Base-by-base conservation (phyloP, 2,797 vertebrate species). In the Acipenser oxyrinchus region DNA sequence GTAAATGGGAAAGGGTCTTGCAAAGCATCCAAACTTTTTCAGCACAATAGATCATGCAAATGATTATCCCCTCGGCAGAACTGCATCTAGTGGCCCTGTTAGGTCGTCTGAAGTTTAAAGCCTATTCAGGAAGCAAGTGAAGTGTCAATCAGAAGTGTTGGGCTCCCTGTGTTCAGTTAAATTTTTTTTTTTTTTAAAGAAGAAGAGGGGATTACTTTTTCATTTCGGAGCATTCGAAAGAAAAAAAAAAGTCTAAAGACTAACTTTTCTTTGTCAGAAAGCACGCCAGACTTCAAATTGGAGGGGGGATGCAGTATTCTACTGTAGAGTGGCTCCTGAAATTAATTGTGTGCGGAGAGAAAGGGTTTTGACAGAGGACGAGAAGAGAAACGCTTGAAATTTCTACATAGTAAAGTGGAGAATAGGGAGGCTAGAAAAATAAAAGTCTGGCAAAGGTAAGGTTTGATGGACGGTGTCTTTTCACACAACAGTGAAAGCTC, bases 21-120 rank as follows among this genome's bases (percentile, higher is more conserved):
- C 81, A 85, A 88, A 87, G 84, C 86, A 89, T 87, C 88, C 87
- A 90, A 91, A 90, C 88, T 91, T 90, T 85, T 82, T 83, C 79
- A 82, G 86, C 79, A 91, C 90, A 91, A 91, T 90, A 79, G 88
- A 65, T 76, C 84, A 91, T 91, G 89, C 89, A 90, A 91, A 91
- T 91, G 80, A 85, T 73, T 76, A 77, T 79, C 80, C 78, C 82
- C 80, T 9, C 80, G 75, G 64, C 68, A 62, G 79, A 79, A 75
- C 77, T 76, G 61, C 72, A 77, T 82, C 75, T 75, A 66, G 76
- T 72, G 79, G 75, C 66, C 81, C 82, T 77, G 70, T 76, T 84
- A 78, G 83, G 83, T 86, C 73, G 82, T 82, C 83, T 83, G 79
- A 89, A 86, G 84, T 89, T 88, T 86, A 82, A 82, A 76, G 73